Evolutionary conservation across 1,140 invertebrate genomes (phyloP).

Genomic region (Solen grandis): DNA sequence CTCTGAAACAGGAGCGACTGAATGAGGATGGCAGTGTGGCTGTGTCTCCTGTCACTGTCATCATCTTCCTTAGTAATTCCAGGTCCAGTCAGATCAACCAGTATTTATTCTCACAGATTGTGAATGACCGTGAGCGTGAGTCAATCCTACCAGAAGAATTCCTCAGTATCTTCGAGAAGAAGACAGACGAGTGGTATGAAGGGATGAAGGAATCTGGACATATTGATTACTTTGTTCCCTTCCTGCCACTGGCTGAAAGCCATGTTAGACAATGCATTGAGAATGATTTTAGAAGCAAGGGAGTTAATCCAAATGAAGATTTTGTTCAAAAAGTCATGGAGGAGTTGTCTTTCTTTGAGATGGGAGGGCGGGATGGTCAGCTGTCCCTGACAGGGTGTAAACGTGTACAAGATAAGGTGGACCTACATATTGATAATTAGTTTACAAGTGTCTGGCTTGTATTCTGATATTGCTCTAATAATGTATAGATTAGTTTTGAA

Average conservation of each 20-base stretch:
- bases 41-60: conserved; percentile 49
- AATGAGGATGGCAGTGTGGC: background rate
- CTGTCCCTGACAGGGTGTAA: conserved; percentile 76
- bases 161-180: conserved; percentile 55
- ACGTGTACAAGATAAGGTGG: conserved; percentile 73
- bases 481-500: too few relatives aligned
- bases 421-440: conserved; percentile 60
- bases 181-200: conserved; percentile 63
- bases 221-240: conserved; percentile 96
- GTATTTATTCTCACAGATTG: conserved; percentile 63
- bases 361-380: conserved; percentile 43
- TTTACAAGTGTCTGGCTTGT: too few relatives aligned
- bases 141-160: conserved; percentile 57
- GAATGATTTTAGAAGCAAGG: conserved; percentile 79
- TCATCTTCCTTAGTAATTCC: conserved; percentile 73
- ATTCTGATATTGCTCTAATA: too few relatives aligned
- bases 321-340: conserved; percentile 60
- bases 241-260: conserved; percentile 92
- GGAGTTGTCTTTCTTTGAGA: conserved; percentile 68
- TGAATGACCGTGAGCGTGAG: conserved; percentile 52
- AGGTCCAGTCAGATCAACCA: conserved; percentile 70
- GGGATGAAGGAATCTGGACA: conserved; percentile 90
- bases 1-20: background rate
- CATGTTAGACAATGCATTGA: conserved; percentile 89
- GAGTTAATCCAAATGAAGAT: conserved; percentile 57